Evolutionary conservation across 1,140 invertebrate species (phyloP).

Genomic region (Drosophila auraria): DNA sequence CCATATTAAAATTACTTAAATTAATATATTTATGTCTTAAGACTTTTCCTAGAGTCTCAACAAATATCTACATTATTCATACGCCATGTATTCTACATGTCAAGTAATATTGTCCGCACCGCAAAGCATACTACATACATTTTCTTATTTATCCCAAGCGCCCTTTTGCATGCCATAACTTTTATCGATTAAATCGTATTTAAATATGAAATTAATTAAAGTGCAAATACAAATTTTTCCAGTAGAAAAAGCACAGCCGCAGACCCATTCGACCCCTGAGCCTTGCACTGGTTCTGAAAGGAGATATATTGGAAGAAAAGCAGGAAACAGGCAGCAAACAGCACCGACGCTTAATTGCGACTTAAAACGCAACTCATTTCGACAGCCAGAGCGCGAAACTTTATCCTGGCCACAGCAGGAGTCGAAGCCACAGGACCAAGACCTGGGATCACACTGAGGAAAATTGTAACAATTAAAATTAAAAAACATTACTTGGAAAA

Average conservation of each 20-base stretch:
- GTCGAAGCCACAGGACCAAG: constrained; percentile 12
- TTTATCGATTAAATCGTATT: constrained; percentile 4
- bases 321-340: constrained; percentile 35
- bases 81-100: background rate
- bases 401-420: constrained; percentile 47
- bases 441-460: constrained; percentile 6
- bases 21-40: background rate
- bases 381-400: constrained; percentile 46
- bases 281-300: background rate
- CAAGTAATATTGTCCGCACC: fast-evolving
- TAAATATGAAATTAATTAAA: constrained; percentile 12
- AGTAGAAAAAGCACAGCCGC: constrained; percentile 13
- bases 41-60: background rate
- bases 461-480: background rate
- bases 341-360: constrained; percentile 68
- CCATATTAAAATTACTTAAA: background rate
- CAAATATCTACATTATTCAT: background rate
- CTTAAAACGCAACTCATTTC: constrained; percentile 77
- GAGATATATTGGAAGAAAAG: constrained; percentile 8
- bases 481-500: background rate
- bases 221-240: constrained; percentile 6
- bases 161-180: background rate
- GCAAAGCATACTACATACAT: background rate
- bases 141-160: too few relatives aligned
- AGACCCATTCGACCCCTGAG: constrained; percentile 11